A percentile compares a stretch with the other conserved stretches of the same genome.
Conservation (phyloP, 1,140 invertebrate genomes). For the Drosophila malerkotliana region DNA sequence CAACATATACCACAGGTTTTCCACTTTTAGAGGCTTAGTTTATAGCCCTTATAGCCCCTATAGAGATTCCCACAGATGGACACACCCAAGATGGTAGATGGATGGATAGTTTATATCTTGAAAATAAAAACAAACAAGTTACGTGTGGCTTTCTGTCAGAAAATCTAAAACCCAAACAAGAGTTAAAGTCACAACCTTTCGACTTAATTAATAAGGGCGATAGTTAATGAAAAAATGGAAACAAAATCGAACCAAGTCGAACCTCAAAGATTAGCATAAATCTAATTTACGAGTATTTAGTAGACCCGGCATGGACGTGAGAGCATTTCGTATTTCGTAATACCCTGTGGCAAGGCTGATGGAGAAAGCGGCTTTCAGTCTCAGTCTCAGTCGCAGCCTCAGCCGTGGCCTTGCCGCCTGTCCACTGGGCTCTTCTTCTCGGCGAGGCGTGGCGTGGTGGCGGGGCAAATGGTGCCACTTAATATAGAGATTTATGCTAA, state of each 20-base stretch:
- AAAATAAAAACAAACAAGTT: not conserved
- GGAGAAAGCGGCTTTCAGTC: conserved; percentile 25
- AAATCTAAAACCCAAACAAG: not conserved
- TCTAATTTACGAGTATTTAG: not conserved
- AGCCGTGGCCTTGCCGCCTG: conserved; percentile 46
- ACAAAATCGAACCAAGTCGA: not conserved
- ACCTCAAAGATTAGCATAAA: not conserved
- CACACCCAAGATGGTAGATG: too few relatives aligned
- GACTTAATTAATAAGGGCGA: not conserved
- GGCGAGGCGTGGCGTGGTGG: not conserved
- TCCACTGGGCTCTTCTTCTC: not conserved
- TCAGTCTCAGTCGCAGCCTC: not conserved
- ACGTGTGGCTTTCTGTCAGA: not conserved
- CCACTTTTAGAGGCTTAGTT: too few relatives aligned
- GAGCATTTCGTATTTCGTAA: conserved; percentile 8
- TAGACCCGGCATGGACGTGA: not conserved
- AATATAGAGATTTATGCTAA: conserved; percentile 67
- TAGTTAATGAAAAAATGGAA: too few relatives aligned
- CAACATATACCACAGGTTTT: too few relatives aligned
- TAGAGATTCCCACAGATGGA: too few relatives aligned
- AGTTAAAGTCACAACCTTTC: not conserved
- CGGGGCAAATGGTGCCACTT: conserved; percentile 33
- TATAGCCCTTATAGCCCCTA: too few relatives aligned
- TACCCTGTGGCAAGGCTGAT: conserved; percentile 2
- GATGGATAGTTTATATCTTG: too few relatives aligned